phyloP scores from a whole-genome alignment of 1,140 invertebrate species.

The Tetramorium parvispinum region DNA sequence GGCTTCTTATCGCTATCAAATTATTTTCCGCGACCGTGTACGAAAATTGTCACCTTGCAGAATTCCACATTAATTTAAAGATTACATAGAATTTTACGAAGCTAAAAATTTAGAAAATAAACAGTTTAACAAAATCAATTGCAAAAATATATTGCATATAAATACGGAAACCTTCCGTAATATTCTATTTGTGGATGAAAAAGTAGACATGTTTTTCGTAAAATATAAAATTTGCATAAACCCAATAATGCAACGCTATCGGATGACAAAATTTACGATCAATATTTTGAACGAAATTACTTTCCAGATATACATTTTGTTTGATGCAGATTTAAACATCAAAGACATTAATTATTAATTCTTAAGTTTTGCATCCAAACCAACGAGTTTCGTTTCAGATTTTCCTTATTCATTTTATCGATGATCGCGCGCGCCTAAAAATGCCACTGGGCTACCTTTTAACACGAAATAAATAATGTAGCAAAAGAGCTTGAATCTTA shows the following conservation, averaged over 20 bases:
- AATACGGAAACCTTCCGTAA: background rate
- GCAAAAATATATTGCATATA: background rate
- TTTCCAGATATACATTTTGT: background rate
- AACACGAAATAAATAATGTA: background rate
- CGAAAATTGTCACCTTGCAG: background rate
- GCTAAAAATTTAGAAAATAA: background rate
- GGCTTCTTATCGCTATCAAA: constrained; percentile 13
- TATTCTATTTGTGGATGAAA: background rate
- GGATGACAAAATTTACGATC: background rate
- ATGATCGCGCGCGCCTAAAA: background rate
- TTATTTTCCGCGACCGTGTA: background rate
- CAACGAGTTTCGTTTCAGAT: background rate
- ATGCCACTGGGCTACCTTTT: background rate
- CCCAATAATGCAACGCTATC: constrained; percentile 32
- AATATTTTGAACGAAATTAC: constrained; percentile 23
- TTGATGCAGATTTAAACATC: constrained; percentile 4
- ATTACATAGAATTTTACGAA: background rate
- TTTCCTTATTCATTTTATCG: background rate
- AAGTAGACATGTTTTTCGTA: constrained; percentile 4
- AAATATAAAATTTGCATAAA: constrained; percentile 48
- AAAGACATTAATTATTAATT: constrained; percentile 30
- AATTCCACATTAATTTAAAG: background rate
- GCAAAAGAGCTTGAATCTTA: background rate
- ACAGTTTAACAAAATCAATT: background rate
- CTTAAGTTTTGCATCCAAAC: constrained; percentile 7